phyloP scores from a whole-genome alignment of 1,140 invertebrate species.

The Monomorium pharaonis region DNA sequence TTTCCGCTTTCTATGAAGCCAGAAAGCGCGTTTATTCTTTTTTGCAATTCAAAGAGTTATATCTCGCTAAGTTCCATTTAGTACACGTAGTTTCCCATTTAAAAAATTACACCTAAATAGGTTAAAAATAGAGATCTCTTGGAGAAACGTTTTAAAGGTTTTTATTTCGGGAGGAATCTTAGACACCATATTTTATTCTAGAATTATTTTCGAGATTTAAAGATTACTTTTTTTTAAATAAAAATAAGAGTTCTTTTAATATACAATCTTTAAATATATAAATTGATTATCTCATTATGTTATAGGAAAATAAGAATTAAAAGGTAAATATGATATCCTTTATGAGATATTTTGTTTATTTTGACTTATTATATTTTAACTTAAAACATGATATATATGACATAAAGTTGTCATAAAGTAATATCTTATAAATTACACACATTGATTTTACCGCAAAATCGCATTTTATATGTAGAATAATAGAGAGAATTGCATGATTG shows the following conservation, averaged over 20 bases:
- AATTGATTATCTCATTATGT: background rate
- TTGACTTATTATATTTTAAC: background rate
- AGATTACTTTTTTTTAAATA: background rate
- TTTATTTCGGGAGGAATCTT: background rate
- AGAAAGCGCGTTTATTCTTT: background rate
- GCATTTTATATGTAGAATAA: background rate
- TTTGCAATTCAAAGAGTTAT: conserved; percentile 7
- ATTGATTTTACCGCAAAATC: background rate
- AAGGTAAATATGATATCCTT: background rate
- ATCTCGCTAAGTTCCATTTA: background rate
- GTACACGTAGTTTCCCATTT: background rate
- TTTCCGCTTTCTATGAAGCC: conserved; percentile 1
- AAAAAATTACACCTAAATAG: background rate
- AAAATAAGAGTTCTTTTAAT: background rate
- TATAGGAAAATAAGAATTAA: background rate
- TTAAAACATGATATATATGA: background rate
- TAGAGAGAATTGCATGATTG: background rate
- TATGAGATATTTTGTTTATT: background rate
- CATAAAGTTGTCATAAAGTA: background rate
- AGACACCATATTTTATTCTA: background rate
- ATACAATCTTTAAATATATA: background rate
- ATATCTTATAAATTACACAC: background rate
- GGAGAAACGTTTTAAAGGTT: background rate
- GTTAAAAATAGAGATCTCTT: background rate
- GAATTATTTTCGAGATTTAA: background rate